Conservation (phyloP, 1,140 invertebrate genomes). For the Tetraneura akinire region DNA sequence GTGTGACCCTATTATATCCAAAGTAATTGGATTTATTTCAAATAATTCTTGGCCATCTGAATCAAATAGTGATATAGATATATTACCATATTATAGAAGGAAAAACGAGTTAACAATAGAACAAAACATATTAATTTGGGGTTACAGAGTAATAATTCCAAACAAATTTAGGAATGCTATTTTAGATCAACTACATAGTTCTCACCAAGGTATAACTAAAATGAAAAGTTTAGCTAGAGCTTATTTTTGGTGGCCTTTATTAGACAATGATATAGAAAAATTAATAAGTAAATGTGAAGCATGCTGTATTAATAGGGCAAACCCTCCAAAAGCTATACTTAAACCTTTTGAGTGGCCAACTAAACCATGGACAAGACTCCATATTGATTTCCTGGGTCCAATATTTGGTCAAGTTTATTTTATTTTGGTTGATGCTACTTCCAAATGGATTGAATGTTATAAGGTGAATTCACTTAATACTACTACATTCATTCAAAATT, state of each 20-base stretch:
- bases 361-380: not conserved
- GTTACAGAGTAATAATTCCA: slow-evolving; percentile 48
- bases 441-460: too few species aligned
- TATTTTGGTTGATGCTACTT: too few species aligned
- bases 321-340: slow-evolving; percentile 1
- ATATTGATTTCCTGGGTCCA: too few species aligned
- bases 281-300: not conserved
- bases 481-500: too few species aligned
- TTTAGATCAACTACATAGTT: slow-evolving; percentile 15
- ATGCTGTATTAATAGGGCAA: not conserved
- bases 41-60: not conserved
- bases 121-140: slow-evolving; percentile 30
- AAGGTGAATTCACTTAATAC: too few species aligned
- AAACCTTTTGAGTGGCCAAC: slow-evolving; percentile 54
- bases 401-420: too few species aligned
- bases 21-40: not conserved
- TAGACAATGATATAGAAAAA: slow-evolving; percentile 52
- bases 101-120: not conserved
- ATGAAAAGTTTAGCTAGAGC: slow-evolving; percentile 51
- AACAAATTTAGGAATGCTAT: not conserved
- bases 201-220: slow-evolving; percentile 50
- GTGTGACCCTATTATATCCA: not conserved
- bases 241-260: slow-evolving; percentile 53
- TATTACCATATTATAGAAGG: not conserved
- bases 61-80: not conserved